phyloP scores from a whole-genome alignment of 1,140 invertebrate genomes.

The Vanessa atalanta region DNA sequence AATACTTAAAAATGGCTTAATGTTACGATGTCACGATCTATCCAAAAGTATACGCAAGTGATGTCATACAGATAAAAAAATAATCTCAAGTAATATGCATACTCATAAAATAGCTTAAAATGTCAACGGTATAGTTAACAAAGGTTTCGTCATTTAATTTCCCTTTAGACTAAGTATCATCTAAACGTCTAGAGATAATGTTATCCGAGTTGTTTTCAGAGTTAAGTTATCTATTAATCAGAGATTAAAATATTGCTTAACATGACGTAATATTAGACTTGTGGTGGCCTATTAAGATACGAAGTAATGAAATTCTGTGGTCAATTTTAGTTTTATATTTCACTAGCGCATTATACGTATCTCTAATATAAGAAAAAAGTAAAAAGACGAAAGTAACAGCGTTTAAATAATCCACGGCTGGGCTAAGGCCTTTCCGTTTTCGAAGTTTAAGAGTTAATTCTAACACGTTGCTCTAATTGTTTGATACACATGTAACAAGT shows the following conservation, averaged over 20 bases:
- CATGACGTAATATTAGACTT: constrained; percentile 3
- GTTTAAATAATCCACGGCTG: too few species aligned
- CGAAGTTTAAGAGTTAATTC: too few species aligned
- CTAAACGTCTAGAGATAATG: neutral
- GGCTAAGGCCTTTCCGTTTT: too few species aligned
- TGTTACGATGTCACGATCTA: too few species aligned
- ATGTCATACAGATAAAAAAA: neutral
- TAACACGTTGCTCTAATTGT: too few species aligned
- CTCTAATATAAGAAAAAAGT: too few species aligned
- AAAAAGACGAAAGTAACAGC: too few species aligned
- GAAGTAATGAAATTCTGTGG: too few species aligned
- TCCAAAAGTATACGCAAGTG: neutral
- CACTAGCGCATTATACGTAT: too few species aligned
- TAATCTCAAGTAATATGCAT: neutral
- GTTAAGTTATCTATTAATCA: neutral
- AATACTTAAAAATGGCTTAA: too few species aligned
- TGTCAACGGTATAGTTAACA: neutral
- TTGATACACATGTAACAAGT: too few species aligned
- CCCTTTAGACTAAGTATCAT: neutral
- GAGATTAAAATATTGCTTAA: constrained; percentile 3
- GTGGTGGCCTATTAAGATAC: neutral
- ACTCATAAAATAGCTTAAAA: constrained; percentile 2
- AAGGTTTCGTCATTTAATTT: neutral
- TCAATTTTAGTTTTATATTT: too few species aligned
- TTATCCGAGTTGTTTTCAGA: neutral